Percentiles rank a stretch among this genome's conserved stretches.
phyloP scores from a whole-genome alignment of 2,797 vertebrate species.

The Tapera naevia region DNA sequence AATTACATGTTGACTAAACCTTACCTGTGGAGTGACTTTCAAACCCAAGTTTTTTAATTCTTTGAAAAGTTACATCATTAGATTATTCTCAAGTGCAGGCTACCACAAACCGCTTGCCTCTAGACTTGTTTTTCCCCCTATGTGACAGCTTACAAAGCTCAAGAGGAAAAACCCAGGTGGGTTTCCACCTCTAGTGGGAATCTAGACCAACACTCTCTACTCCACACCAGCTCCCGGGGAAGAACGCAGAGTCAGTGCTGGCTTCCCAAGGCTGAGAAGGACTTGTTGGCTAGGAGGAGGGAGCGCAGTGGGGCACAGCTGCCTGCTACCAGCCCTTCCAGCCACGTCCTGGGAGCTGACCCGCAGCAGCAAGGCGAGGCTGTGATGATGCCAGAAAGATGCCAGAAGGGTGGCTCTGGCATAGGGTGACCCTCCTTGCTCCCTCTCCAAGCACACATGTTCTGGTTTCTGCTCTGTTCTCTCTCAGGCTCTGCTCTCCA shows the following conservation, averaged over 20 bases:
- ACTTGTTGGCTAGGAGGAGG: rapidly evolving
- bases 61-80: background rate
- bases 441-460: too few species aligned
- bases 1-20: background rate
- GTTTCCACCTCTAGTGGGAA: rapidly evolving
- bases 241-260: background rate
- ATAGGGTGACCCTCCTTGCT: too few species aligned
- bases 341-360: background rate
- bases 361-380: background rate
- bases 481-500: too few species aligned
- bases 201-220: background rate
- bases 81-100: background rate
- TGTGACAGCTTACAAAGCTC: background rate
- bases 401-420: background rate
- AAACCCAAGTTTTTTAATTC: background rate
- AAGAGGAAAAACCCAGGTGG: too few species aligned
- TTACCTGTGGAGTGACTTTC: background rate
- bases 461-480: too few species aligned
- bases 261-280: background rate
- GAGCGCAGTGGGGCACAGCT: background rate
- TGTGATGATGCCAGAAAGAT: background rate
- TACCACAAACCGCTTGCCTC: background rate
- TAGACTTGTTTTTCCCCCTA: background rate
- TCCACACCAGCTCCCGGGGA: background rate
- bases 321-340: background rate